Conservation (phyloP, 2,888 invertebrate genomes). For the Microdon myrmicae region DNA sequence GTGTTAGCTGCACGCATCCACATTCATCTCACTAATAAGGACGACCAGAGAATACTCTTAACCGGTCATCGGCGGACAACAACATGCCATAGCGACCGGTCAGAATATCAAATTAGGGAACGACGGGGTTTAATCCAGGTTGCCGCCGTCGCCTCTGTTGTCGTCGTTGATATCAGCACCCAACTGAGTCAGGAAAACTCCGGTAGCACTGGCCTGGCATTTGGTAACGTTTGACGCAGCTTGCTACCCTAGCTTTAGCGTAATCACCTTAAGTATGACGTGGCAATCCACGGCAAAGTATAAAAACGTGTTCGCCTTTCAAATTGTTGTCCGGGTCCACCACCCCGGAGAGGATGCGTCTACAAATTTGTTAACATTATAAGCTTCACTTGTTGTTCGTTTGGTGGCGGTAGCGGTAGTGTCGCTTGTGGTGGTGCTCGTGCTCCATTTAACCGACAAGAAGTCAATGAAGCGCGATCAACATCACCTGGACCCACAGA, state of each 20-base stretch:
- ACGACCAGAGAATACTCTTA: conserved; percentile 66
- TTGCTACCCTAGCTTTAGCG: conserved; percentile 10
- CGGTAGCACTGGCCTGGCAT: conserved; percentile 41
- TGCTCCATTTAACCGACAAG: conserved; percentile 57
- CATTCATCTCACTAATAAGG: conserved; percentile 59
- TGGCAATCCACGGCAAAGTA: conserved; percentile 60
- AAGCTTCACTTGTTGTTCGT: conserved; percentile 62
- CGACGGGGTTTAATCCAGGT: conserved; percentile 19
- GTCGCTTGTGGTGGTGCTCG: conserved; percentile 25
- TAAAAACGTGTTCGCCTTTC: conserved; percentile 67
- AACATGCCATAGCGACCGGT: conserved; percentile 11
- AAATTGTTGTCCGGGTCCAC: conserved; percentile 54
- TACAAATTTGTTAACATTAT: conserved; percentile 66
- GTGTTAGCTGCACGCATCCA: conserved; percentile 8
- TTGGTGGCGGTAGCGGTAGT: conserved; percentile 7
- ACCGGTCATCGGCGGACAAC: conserved; percentile 63
- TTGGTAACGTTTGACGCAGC: conserved; percentile 21
- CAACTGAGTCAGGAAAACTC: conserved; percentile 32
- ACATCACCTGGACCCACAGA: conserved; percentile 35
- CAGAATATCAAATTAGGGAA: conserved; percentile 50
- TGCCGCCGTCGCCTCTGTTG: conserved; percentile 12
- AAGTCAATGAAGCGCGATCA: conserved; percentile 52
- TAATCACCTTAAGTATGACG: conserved; percentile 44
- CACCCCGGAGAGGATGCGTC: conserved; percentile 54
- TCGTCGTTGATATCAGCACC: conserved; percentile 9